Base-by-base conservation (phyloP, 2,113 vertebrate species). In the Aleadryas rufinucha region DNA sequence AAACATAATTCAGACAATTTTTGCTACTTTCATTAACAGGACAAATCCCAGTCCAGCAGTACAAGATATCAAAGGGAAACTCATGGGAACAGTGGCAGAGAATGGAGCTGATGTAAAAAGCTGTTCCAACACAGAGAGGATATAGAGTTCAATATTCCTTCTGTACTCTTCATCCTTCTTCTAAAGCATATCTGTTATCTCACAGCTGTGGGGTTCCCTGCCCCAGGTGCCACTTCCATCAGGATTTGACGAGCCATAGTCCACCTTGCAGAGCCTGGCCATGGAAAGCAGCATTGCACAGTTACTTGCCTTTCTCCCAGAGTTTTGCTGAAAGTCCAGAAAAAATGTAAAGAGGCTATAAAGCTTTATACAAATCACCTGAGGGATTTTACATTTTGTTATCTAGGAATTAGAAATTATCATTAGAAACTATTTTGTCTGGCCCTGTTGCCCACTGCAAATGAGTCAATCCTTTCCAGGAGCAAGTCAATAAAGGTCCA, bases 281-380 rank as follows among this genome's bases (percentile, higher is more conserved):
- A 9, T 2, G 8, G 45, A 53, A 61, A 61, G 37, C 60, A 26
- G n/a, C 1, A 0, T 3, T 31, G 28, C 22, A 49, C 11, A 3
- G 17, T 23, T 9, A 22, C 6, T 16, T 61, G 7, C 13, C 23
- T 77, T 74, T 35, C 72, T 47, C 35, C 45, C 35, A 35, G 30
- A 69, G 45, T 35, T 54, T 8, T 3, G 11, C 21, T 4, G 4
- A 10, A 65, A 35, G 16, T 8, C n/a, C 33, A 82, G 31, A 9
- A n/a, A 76, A 77, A 75, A 31, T 9, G 2, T 30, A 8, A 74
- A 78, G 49, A 47, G 17, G 12, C 3, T 59, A 22, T n/a, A 64
- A 88, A 72, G 37, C 27, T 54, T 86, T 54, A 37, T 20, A 65
- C 11, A 49, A 57, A 45, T 44, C 20, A 30, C 42, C 54, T 11